Conservation (phyloP, 2,113 vertebrate species). For the Stictonetta naevosa region DNA sequence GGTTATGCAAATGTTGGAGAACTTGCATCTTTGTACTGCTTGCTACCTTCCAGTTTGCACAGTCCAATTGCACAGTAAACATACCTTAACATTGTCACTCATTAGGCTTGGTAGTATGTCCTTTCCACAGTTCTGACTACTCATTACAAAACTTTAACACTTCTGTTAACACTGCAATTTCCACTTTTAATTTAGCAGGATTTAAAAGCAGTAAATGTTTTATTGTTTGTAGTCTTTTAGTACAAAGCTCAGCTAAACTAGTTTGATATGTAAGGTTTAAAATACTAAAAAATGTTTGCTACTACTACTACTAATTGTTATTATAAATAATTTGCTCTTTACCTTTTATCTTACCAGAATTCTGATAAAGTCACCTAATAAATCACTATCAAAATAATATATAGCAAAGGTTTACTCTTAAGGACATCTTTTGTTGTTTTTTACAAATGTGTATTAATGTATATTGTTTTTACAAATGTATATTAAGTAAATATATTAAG, state of each 20-base stretch:
- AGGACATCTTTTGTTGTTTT: neutral
- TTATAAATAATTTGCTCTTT: neutral
- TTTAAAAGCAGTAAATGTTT: neutral
- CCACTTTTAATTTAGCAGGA: neutral
- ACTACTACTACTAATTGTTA: neutral
- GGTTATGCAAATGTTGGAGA: neutral
- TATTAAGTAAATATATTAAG: neutral
- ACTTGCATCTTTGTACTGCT: neutral
- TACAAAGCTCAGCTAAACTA: neutral
- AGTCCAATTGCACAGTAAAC: neutral
- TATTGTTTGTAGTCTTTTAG: neutral
- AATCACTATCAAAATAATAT: neutral
- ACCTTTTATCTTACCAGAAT: neutral
- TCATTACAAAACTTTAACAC: neutral
- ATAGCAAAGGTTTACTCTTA: neutral
- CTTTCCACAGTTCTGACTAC: neutral
- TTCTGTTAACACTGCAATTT: neutral
- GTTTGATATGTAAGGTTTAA: neutral
- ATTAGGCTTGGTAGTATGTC: neutral
- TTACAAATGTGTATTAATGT: neutral
- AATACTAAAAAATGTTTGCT: neutral
- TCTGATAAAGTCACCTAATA: neutral
- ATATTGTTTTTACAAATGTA: neutral
- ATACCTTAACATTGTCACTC: neutral
- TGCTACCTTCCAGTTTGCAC: neutral